Percentiles rank a stretch among this genome's conserved stretches.
Evolutionary conservation across 2,888 invertebrate genomes (phyloP).

Genomic region (Patella pellucida): DNA sequence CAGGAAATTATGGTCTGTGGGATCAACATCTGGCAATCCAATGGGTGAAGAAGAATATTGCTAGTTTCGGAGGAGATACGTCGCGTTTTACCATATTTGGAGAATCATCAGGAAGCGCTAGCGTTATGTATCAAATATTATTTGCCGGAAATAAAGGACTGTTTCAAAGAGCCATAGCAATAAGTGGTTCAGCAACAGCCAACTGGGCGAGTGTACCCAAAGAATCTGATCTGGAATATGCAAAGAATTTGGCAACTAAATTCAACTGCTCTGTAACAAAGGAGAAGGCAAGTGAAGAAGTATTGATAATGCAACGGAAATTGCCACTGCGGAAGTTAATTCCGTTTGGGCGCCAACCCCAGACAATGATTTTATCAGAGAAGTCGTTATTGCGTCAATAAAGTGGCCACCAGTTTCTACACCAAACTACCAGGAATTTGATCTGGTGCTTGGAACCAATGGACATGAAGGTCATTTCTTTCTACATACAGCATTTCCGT

Average conservation of each 20-base stretch:
- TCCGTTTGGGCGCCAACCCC: not conserved
- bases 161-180: slow-evolving; percentile 26
- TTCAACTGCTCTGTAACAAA: too few species aligned
- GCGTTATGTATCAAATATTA: slow-evolving; percentile 21
- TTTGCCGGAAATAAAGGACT: slow-evolving; percentile 22
- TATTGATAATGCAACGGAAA: not conserved
- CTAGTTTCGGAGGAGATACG: slow-evolving; percentile 25
- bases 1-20: slow-evolving; percentile 28
- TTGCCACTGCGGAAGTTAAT: not conserved
- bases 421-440: not conserved
- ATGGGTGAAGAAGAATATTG: slow-evolving; percentile 30
- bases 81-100: slow-evolving; percentile 20
- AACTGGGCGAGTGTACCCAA: slow-evolving; percentile 8
- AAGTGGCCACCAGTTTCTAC: not conserved
- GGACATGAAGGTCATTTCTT: slow-evolving; percentile 1
- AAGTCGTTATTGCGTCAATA: not conserved
- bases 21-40: slow-evolving; percentile 28
- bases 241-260: too few species aligned
- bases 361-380: not conserved
- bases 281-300: not conserved
- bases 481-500: not conserved
- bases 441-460: not conserved
- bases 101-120: slow-evolving; percentile 27
- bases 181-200: slow-evolving; percentile 22
- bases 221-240: too few species aligned